Base-by-base conservation (phyloP, 2,113 vertebrate species). In the Pollimyrus isidori region DNA sequence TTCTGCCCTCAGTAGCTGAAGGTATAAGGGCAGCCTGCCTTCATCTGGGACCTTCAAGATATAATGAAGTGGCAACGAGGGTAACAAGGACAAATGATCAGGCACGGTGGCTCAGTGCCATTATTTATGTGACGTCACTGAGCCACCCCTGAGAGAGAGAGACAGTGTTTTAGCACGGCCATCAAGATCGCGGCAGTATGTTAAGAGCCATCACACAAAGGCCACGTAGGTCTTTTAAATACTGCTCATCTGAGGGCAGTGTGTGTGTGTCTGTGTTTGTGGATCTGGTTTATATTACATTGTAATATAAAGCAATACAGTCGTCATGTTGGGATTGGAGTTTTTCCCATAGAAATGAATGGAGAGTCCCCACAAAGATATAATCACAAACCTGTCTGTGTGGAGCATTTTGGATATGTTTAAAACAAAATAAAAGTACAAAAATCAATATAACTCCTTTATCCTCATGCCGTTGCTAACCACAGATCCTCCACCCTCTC, bases 21-120 rank as follows among this genome's bases (percentile, higher is more conserved):
- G 35, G 73, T 80, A 42, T 80, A 80, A 80, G 35, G 73, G 4
- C 73, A 19, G 73, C 73, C 5, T 80, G 35, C 13, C 15, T 15
- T 3, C 73, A 80, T 35, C 73, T 15, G 30, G 73, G 73, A 80
- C 73, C 73, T 80, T 80, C 73, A 42, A 19, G 73, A 42, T 80
- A 80, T 80, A 80, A 80, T 80, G 73, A 80, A 80, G 73, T 80
- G 73, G 73, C 73, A 80, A 42, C 35, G 30, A 80, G 30, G 73
- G 17, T 80, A 80, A 80, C 73, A 80, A 80, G 73, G 11, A 39
- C 73, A 80, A 42, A 42, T 42, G 73, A 80, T 80, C 35, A 42
- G 73, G 39, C 35, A 17, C 35, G 15, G 30, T 7, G 35, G 30
- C 17, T 80, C 73, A 42, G 17, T 80, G 73, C 73, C 35, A 80